Conservation (phyloP, 2,113 vertebrate genomes). For the Cynocephalus volans region DNA sequence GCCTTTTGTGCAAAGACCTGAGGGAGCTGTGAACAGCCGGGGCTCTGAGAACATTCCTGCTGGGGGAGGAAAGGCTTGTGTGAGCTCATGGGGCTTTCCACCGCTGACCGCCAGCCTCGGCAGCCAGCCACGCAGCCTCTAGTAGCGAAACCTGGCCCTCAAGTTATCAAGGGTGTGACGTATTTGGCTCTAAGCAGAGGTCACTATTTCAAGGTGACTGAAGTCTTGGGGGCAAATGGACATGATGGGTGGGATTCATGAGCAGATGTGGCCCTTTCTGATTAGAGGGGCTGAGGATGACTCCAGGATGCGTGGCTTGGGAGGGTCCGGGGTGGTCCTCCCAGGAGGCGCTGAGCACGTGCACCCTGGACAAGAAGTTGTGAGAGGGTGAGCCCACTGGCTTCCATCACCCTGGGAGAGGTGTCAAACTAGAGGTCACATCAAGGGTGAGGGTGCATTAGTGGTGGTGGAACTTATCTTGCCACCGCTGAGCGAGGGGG, state of each 20-base stretch:
- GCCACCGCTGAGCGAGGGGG: not conserved
- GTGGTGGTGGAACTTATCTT: too few relatives aligned
- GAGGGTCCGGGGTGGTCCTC: not conserved
- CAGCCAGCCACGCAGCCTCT: not conserved
- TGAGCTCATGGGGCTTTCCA: constrained; percentile 71
- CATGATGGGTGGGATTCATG: not conserved
- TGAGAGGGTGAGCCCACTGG: not conserved
- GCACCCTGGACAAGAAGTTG: not conserved
- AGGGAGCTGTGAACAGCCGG: not conserved
- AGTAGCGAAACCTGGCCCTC: not conserved
- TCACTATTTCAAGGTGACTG: constrained; percentile 44
- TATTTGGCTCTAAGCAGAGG: not conserved
- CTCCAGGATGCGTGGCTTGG: not conserved
- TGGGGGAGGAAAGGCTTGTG: not conserved
- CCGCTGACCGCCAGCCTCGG: not conserved
- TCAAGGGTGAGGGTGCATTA: not conserved
- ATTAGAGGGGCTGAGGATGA: not conserved
- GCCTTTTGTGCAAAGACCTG: not conserved
- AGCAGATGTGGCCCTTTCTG: not conserved
- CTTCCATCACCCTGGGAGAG: not conserved
- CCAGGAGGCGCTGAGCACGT: not conserved
- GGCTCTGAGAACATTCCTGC: not conserved
- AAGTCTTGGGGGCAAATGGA: not conserved
- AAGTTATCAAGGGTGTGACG: constrained; percentile 35
- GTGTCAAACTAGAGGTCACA: not conserved